Percentiles rank a stretch among this genome's conserved stretches.
Evolutionary conservation across 1,140 invertebrate genomes (phyloP).

Genomic region (Coenobita brevimanus): DNA sequence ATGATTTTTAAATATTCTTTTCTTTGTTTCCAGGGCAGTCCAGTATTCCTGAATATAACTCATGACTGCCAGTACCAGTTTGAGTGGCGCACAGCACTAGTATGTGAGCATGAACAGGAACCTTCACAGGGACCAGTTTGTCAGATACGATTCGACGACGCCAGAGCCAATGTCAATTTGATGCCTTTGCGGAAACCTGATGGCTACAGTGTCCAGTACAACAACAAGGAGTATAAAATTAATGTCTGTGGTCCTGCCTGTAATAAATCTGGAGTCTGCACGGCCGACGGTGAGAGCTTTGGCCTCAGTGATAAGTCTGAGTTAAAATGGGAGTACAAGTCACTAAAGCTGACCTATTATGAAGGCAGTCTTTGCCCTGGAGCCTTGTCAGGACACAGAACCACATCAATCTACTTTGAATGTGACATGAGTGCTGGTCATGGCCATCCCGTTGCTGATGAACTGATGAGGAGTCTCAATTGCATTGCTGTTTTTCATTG

Average conservation of each 20-base stretch:
- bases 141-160: conserved; percentile 54
- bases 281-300: conserved; percentile 42
- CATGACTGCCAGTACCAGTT: conserved; percentile 67
- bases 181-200: conserved; percentile 39
- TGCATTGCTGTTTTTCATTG: conserved; percentile 56
- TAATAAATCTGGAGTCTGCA: conserved; percentile 51
- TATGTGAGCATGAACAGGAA: conserved; percentile 24
- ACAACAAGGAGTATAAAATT: conserved; percentile 39
- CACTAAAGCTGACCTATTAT: conserved; percentile 53
- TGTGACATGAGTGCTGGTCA: conserved; percentile 63
- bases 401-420: conserved; percentile 50
- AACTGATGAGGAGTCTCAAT: conserved; percentile 22
- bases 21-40: conserved; percentile 47
- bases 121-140: conserved; percentile 37
- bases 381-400: conserved; percentile 46
- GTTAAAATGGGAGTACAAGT: conserved; percentile 50
- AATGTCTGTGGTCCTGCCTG: conserved; percentile 64
- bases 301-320: conserved; percentile 46
- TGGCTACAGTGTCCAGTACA: conserved; percentile 50
- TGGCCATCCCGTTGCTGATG: conserved; percentile 60
- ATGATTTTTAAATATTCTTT: background rate
- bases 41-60: conserved; percentile 53
- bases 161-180: conserved; percentile 57
- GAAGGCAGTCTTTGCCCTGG: conserved; percentile 35
- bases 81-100: conserved; percentile 62